Evolutionary conservation across 1,140 invertebrate species (phyloP), one percentile per base, ranked within the genome.

Genomic region (Aphaenogaster rudis): DNA sequence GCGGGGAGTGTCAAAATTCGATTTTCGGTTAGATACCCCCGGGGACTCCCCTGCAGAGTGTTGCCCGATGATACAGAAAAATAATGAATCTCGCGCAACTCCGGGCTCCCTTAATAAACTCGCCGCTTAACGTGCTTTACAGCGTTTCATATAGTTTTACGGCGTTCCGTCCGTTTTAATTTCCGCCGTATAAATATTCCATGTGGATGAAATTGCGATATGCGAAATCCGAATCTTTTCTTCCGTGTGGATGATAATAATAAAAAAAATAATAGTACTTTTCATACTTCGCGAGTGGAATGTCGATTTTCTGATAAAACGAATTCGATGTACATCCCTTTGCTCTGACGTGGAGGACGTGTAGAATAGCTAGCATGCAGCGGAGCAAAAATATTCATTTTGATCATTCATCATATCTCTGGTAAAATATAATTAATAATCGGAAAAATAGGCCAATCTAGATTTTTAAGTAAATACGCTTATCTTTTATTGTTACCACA

Each of bases 101-200:
- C 45, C 66, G 50, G 8, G 39, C 50, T 48, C 5, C 28, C 39
- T 71, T 84, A 76, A 84, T 74, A 84, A 84, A 76, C 42, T 54
- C n/a, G 33, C 17, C 69, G 28, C 17, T 48, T n/a, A 45, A 36
- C 39, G 4, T 33, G 17, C 39, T 81, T 69, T 71, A 71, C 39
- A 50, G 9, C 1, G 21, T 42, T 72, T 81, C 48, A 63, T 81
- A n/a, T 50, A 79, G 13, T 54, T 81, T 81, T 69, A 69, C 63
- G 36, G 39, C 36, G n/a, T 81, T 42, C 21, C 21, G 48, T 36
- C n/a, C 28, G 42, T 39, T 71, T 61, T 84, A 76, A 84, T 84
- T 54, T 74, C 42, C 17, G 39, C 39, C 52, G 28, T 39, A 21
- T 74, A 28, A 84, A 74, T 84, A 84, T 84, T 63, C 8, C 80